phyloP scores from a whole-genome alignment of 2,113 vertebrate genomes.

The Jacana jacana region DNA sequence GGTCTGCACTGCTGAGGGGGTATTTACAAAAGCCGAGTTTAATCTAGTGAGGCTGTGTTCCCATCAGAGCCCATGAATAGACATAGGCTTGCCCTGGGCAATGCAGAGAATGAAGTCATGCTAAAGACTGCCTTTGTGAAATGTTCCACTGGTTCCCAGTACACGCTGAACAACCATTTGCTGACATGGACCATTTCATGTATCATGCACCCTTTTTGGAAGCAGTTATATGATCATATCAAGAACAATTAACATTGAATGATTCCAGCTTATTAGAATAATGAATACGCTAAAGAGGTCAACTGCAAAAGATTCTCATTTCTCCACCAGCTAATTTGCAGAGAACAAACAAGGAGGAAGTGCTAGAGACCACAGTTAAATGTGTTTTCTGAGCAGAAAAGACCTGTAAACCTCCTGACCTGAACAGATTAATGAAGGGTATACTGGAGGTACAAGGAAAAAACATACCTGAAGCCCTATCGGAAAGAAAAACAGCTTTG shows the following conservation, averaged over 20 bases:
- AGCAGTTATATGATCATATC: neutral
- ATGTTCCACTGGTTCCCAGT: neutral
- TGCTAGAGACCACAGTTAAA: neutral
- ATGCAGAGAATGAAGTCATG: neutral
- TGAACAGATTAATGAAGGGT: neutral
- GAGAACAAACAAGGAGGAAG: neutral
- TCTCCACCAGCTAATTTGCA: neutral
- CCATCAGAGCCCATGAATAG: conserved; percentile 19
- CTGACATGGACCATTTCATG: neutral
- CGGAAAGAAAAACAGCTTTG: neutral
- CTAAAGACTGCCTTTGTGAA: conserved; percentile 1
- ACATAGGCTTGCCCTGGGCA: neutral
- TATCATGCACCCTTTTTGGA: neutral
- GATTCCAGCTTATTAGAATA: neutral
- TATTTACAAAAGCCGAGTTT: conserved; percentile 27
- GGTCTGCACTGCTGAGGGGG: neutral
- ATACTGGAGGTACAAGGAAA: neutral
- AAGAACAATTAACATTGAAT: neutral
- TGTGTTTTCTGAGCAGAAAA: neutral
- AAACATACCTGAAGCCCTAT: neutral
- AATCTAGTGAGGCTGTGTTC: conserved; percentile 15
- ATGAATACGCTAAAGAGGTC: neutral
- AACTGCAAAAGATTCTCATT: neutral
- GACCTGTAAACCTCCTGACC: neutral
- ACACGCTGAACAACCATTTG: neutral